A percentile compares a stretch with the other conserved stretches of the same genome.
Conservation (phyloP, 2,797 vertebrate species). For the Pantherophis vulpinus region DNA sequence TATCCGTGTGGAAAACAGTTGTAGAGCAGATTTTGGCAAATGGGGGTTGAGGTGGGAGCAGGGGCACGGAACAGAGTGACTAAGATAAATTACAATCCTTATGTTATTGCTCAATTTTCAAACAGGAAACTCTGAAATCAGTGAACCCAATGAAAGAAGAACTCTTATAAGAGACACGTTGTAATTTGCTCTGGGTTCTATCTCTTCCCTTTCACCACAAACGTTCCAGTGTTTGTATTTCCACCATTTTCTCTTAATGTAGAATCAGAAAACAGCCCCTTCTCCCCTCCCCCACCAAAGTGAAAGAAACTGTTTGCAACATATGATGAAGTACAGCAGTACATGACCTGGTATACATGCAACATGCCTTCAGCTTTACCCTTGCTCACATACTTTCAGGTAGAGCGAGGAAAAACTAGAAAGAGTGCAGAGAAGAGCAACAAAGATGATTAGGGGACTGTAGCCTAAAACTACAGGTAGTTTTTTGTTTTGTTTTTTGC, state of each 20-base stretch:
- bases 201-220: not conserved
- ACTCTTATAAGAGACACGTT: constrained; percentile 51
- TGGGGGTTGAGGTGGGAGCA: constrained; percentile 41
- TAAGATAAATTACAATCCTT: constrained; percentile 57
- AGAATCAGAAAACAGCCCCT: not conserved
- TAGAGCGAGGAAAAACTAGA: not conserved
- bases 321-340: not conserved
- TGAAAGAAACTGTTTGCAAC: not conserved
- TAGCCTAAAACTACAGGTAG: too few relatives aligned
- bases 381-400: not conserved
- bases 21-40: not conserved
- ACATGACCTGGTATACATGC: not conserved
- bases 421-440: too few relatives aligned
- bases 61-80: constrained; percentile 54
- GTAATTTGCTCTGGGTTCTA: not conserved
- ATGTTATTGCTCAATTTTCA: constrained; percentile 57
- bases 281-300: not conserved
- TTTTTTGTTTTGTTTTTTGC: too few relatives aligned
- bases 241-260: not conserved
- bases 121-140: constrained; percentile 56
- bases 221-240: not conserved
- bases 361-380: not conserved
- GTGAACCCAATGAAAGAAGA: constrained; percentile 57
- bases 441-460: too few relatives aligned
- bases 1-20: not conserved